Percentiles rank a stretch among this genome's conserved stretches.
These are phyloP conservation scores for Seladonia tumulorum DNA, from an alignment of 2,888 invertebrate genomes.

Conservation along the genomic window DNA sequence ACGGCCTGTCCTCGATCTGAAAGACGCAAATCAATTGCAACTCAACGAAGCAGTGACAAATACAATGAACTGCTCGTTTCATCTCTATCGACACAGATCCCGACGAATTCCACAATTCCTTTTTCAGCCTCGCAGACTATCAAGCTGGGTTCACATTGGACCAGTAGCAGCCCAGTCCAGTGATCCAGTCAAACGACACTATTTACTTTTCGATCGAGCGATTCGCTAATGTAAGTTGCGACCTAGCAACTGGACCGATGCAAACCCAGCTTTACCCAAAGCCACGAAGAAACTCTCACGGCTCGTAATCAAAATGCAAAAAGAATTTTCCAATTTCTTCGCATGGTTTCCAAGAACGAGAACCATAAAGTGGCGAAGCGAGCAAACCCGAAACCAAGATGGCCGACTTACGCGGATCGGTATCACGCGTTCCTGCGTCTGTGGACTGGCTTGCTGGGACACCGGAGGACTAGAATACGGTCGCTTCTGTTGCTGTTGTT, in stretches of 20 bases:
- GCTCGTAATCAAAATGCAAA: background rate
- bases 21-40: background rate
- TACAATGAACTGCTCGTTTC: too few species aligned
- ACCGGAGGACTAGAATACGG: constrained; percentile 38
- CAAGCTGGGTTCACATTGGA: too few species aligned
- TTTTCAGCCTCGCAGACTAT: too few species aligned
- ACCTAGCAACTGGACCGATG: too few species aligned
- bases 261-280: background rate
- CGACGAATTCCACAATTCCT: too few species aligned
- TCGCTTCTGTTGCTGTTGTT: constrained; percentile 59
- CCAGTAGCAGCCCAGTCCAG: too few species aligned
- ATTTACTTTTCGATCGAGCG: too few species aligned
- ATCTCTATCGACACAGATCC: too few species aligned
- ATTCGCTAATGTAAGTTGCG: too few species aligned
- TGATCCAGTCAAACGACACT: too few species aligned
- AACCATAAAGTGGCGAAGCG: background rate
- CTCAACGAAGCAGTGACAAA: background rate
- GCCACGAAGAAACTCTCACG: background rate
- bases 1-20: constrained; percentile 82
- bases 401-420: constrained; percentile 70
- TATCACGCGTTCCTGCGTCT: constrained; percentile 74
- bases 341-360: background rate
- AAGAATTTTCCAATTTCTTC: background rate
- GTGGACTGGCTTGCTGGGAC: constrained; percentile 64
- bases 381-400: background rate